These are phyloP conservation scores for Drosophila pectinifera DNA, from an alignment of 1,140 invertebrate species.

Conservation along the genomic window DNA sequence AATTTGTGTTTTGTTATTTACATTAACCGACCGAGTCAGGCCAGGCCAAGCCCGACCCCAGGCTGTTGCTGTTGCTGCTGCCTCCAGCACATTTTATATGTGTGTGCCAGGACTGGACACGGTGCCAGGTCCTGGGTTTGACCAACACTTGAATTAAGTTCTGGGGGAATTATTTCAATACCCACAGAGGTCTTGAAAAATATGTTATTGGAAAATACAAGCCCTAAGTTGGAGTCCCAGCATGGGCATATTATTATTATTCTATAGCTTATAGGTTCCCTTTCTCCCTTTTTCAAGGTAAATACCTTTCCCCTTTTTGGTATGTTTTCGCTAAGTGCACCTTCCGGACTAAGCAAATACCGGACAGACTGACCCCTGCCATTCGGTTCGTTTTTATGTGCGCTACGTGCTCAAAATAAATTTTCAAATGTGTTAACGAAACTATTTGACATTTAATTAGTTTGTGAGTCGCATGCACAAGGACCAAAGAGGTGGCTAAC, in stretches of 20 bases:
- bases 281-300: too few species aligned
- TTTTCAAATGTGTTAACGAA: slow-evolving; percentile 84
- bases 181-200: too few species aligned
- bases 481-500: slow-evolving; percentile 61
- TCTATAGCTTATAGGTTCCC: too few species aligned
- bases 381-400: slow-evolving; percentile 70
- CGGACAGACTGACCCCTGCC: slow-evolving; percentile 48
- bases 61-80: slow-evolving; percentile 37
- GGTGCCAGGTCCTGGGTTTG: background rate
- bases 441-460: slow-evolving; percentile 84
- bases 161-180: background rate
- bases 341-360: slow-evolving; percentile 43
- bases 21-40: slow-evolving; percentile 74
- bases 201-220: background rate
- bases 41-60: slow-evolving; percentile 26
- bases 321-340: slow-evolving; percentile 9
- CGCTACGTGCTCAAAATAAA: slow-evolving; percentile 83
- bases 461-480: slow-evolving; percentile 83
- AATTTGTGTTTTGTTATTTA: slow-evolving; percentile 84
- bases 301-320: background rate
- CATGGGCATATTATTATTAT: too few species aligned
- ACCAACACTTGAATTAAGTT: background rate
- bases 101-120: slow-evolving; percentile 25
- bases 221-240: too few species aligned
- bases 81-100: slow-evolving; percentile 67